These are phyloP conservation scores for Drosophila merina DNA, from an alignment of 2,888 invertebrate genomes.

Conservation along the genomic window DNA sequence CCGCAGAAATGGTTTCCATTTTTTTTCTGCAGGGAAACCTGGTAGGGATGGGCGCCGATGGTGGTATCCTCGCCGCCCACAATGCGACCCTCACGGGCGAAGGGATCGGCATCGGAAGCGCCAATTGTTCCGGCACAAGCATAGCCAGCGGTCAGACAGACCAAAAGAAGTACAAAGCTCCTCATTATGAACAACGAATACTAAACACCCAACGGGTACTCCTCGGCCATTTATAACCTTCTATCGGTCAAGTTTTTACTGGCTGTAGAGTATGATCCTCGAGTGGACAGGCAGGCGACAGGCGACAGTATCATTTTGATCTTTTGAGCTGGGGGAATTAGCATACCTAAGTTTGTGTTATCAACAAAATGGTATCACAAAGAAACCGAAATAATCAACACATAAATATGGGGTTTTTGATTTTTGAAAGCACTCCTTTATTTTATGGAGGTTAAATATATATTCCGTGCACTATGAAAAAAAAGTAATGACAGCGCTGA, in stretches of 20 bases:
- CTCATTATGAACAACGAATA: slow-evolving; percentile 29
- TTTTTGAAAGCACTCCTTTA: neutral
- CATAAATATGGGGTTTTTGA: neutral
- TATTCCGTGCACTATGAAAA: neutral
- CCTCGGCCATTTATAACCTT: slow-evolving; percentile 39
- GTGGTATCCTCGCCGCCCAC: slow-evolving; percentile 84
- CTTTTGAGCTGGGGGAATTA: slow-evolving; percentile 25
- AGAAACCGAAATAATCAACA: slow-evolving; percentile 26
- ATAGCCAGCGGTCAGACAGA: slow-evolving; percentile 42
- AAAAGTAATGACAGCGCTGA: neutral
- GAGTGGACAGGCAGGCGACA: slow-evolving; percentile 15
- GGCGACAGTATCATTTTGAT: slow-evolving; percentile 30
- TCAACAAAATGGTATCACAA: slow-evolving; percentile 16
- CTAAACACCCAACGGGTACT: neutral
- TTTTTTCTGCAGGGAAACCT: slow-evolving; percentile 82
- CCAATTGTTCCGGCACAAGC: slow-evolving; percentile 47
- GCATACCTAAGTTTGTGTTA: slow-evolving; percentile 14
- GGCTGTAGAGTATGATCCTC: slow-evolving; percentile 4
- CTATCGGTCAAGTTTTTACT: neutral
- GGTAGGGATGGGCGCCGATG: slow-evolving; percentile 83
- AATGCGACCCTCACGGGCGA: slow-evolving; percentile 76
- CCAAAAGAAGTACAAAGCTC: slow-evolving; percentile 30
- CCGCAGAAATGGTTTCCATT: slow-evolving; percentile 82
- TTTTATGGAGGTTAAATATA: neutral
- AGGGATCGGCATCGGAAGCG: slow-evolving; percentile 35